A percentile compares a stretch with the other conserved stretches of the same genome.
Conservation (phyloP, 1,140 invertebrate species). For the Meloidogyne exigua region DNA sequence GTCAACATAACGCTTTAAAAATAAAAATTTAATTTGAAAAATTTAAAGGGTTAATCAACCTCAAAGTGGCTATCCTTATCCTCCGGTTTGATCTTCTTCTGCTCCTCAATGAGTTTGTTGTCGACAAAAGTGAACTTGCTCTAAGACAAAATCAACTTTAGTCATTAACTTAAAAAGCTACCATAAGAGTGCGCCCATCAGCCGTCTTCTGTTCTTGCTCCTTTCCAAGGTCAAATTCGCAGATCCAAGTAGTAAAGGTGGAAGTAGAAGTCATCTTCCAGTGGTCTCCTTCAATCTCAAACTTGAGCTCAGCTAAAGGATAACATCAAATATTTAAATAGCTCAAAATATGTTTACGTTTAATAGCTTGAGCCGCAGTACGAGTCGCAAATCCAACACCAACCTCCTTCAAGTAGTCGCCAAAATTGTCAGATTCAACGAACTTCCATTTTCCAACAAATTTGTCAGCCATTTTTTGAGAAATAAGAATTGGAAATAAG, state of each 20-base stretch:
- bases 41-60: background rate
- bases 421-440: slow-evolving; percentile 32
- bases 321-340: background rate
- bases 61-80: slow-evolving; percentile 45
- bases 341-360: background rate
- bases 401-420: slow-evolving; percentile 33
- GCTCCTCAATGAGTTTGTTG: slow-evolving; percentile 39
- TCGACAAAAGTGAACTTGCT: slow-evolving; percentile 42
- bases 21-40: background rate
- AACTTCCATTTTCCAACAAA: slow-evolving; percentile 37
- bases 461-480: slow-evolving; percentile 16
- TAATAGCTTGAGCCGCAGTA: slow-evolving; percentile 16
- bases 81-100: slow-evolving; percentile 39
- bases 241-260: slow-evolving; percentile 31
- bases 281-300: slow-evolving; percentile 29
- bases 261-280: slow-evolving; percentile 37
- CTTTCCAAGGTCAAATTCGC: slow-evolving; percentile 34
- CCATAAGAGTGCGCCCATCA: slow-evolving; percentile 33
- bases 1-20: slow-evolving; percentile 41
- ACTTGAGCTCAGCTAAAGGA: slow-evolving; percentile 22
- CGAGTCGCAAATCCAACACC: slow-evolving; percentile 34
- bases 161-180: background rate
- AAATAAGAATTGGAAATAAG: too few relatives aligned
- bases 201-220: slow-evolving; percentile 32
- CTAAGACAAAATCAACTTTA: slow-evolving; percentile 34